phyloP scores from a whole-genome alignment of 2,797 vertebrate genomes.

The Danio albolineatus region DNA sequence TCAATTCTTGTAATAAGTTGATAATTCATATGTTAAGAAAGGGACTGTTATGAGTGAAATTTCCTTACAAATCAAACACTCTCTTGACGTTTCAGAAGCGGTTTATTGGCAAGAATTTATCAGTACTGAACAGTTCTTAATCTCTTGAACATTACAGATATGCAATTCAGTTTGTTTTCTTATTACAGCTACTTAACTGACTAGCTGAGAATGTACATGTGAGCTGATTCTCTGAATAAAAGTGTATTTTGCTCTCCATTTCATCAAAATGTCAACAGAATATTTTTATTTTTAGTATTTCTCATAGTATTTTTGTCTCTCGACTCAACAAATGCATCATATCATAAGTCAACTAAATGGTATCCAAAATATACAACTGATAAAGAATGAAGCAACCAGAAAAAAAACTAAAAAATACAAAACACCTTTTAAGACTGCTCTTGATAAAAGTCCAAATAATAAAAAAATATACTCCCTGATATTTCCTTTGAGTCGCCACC shows the following conservation, averaged over 20 bases:
- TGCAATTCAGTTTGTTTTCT: slow-evolving; percentile 11
- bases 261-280: not conserved
- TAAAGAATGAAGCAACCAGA: slow-evolving; percentile 9
- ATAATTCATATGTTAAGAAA: not conserved
- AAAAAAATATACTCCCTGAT: slow-evolving; percentile 20
- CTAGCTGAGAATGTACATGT: slow-evolving; percentile 2
- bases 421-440: not conserved
- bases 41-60: not conserved
- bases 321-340: slow-evolving; percentile 22
- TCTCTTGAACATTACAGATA: slow-evolving; percentile 41
- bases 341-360: not conserved
- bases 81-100: slow-evolving; percentile 31
- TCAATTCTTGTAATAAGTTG: no score
- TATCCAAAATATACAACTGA: slow-evolving; percentile 17
- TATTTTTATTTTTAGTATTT: slow-evolving; percentile 20
- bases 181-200: slow-evolving; percentile 21
- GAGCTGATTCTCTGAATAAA: not conserved
- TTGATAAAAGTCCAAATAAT: slow-evolving; percentile 14
- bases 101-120: slow-evolving; percentile 50
- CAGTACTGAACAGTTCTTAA: slow-evolving; percentile 27
- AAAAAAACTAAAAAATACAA: not conserved
- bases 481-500: not conserved
- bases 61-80: not conserved
- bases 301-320: slow-evolving; percentile 36
- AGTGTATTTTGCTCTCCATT: slow-evolving; percentile 12